A percentile compares a stretch with the other conserved stretches of the same genome.
Conservation (phyloP, 2,888 invertebrate species). For the Strigamia transsilvanica region DNA sequence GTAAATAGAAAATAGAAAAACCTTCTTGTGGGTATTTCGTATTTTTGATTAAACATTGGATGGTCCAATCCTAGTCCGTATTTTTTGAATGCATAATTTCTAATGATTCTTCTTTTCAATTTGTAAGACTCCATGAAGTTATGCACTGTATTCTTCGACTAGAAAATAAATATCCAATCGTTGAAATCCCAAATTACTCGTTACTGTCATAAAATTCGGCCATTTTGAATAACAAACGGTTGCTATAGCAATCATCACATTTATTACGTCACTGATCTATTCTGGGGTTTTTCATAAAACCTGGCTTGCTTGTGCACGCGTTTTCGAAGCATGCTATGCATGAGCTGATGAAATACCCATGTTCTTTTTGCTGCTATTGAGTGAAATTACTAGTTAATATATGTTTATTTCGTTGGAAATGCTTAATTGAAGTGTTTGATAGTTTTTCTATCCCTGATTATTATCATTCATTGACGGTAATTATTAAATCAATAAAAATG, state of each 20-base stretch:
- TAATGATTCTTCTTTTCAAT: not conserved
- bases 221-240: not conserved
- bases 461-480: not conserved
- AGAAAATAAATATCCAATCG: not conserved
- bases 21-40: not conserved
- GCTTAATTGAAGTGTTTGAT: not conserved
- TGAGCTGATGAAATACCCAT: not conserved
- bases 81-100: not conserved
- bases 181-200: not conserved
- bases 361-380: not conserved
- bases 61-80: slow-evolving; percentile 18
- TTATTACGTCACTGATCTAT: not conserved
- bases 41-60: slow-evolving; percentile 16
- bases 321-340: not conserved
- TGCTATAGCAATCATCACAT: not conserved
- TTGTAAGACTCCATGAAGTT: slow-evolving; percentile 23
- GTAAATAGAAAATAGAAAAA: not conserved
- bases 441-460: not conserved
- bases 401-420: not conserved
- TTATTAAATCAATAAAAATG: not conserved
- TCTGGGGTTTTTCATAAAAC: not conserved
- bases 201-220: not conserved
- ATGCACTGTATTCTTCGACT: not conserved
- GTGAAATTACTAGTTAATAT: not conserved
- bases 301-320: not conserved